These are phyloP conservation scores for Puntigrus tetrazona DNA, from an alignment of 2,113 vertebrate genomes.

Conservation along the genomic window DNA sequence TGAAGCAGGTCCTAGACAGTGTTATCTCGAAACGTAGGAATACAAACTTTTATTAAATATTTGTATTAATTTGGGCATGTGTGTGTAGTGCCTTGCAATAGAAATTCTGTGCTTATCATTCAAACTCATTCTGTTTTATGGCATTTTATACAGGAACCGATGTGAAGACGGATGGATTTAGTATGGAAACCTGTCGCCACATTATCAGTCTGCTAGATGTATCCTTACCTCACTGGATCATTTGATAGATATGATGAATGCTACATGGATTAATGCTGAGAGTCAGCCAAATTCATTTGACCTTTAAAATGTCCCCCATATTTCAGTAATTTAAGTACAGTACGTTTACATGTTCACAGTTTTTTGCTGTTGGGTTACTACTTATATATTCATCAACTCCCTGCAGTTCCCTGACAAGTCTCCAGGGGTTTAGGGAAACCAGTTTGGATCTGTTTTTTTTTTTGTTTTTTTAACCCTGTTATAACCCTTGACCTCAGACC, in stretches of 20 bases:
- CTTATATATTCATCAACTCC: no score
- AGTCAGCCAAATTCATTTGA: not conserved
- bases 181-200: slow-evolving; percentile 85
- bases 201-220: slow-evolving; percentile 89
- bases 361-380: no score
- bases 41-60: no score
- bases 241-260: not conserved
- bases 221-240: slow-evolving; percentile 75
- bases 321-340: no score
- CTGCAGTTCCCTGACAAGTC: no score
- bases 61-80: no score
- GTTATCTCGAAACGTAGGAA: slow-evolving; percentile 75
- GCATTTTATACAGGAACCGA: slow-evolving; percentile 75
- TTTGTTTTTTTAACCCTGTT: no score
- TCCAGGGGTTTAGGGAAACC: no score
- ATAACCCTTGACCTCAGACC: slow-evolving; percentile 55
- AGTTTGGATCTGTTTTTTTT: no score
- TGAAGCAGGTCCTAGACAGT: slow-evolving; percentile 75
- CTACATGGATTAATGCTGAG: not conserved
- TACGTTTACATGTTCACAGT: no score
- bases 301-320: not conserved
- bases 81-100: no score
- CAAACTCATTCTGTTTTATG: slow-evolving; percentile 5
- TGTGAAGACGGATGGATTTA: slow-evolving; percentile 86
- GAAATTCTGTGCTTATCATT: not conserved